Evolutionary conservation across 30 jellyfish, hydroid and myxozoan species (phyloP).

Genomic region (Catostylus mosaicus): DNA sequence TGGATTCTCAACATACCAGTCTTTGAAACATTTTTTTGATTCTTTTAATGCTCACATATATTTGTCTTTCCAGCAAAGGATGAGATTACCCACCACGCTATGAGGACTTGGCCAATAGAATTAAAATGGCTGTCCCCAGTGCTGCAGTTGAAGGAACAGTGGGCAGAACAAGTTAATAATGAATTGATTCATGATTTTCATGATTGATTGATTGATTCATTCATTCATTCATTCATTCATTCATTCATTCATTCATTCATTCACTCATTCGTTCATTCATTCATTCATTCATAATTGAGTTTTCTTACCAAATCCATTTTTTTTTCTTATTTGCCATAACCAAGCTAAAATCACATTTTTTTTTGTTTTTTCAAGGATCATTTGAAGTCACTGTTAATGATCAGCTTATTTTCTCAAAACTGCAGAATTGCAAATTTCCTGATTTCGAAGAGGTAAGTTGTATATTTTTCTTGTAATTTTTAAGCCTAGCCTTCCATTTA

Average conservation of each 20-base stretch:
- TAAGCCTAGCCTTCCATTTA: too few relatives aligned
- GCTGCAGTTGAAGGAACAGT: slow-evolving; percentile 44
- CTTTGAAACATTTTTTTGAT: too few relatives aligned
- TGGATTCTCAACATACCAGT: too few relatives aligned
- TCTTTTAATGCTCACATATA: too few relatives aligned
- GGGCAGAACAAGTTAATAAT: slow-evolving; percentile 63
- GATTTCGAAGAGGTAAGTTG: slow-evolving; percentile 53
- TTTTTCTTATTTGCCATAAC: too few relatives aligned
- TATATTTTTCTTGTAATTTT: too few relatives aligned
- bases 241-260: background rate
- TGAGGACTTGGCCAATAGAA: slow-evolving; percentile 42
- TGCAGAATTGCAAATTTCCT: slow-evolving; percentile 31
- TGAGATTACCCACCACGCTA: slow-evolving; percentile 76
- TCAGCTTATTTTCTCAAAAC: slow-evolving; percentile 44
- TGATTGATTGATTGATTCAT: background rate
- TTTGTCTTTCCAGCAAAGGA: slow-evolving; percentile 68
- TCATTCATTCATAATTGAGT: background rate
- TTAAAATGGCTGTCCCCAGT: slow-evolving; percentile 61
- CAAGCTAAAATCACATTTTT: too few relatives aligned
- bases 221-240: background rate
- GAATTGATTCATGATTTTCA: background rate
- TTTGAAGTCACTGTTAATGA: slow-evolving; percentile 66
- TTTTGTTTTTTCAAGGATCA: slow-evolving; percentile 36
- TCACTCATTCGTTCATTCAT: background rate
- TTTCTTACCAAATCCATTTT: too few relatives aligned